phyloP scores from a whole-genome alignment of 2,888 invertebrate genomes.

The Sphaerophoria rueppellii region DNA sequence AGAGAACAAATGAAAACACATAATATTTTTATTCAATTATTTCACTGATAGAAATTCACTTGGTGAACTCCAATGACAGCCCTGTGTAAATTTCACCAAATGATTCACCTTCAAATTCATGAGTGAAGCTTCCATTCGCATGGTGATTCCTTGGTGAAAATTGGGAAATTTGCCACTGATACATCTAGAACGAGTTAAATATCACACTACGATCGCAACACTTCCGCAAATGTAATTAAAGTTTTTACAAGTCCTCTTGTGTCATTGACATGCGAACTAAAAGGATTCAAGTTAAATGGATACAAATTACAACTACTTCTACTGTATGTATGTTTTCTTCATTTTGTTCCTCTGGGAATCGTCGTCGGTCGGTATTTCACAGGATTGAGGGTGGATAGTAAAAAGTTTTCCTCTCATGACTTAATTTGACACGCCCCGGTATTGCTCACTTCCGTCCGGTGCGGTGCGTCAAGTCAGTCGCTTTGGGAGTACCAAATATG shows the following conservation, averaged over 20 bases:
- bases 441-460: constrained; percentile 67
- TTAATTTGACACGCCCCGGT: constrained; percentile 69
- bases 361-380: neutral
- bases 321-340: neutral
- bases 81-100: too few relatives aligned
- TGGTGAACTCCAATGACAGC: too few relatives aligned
- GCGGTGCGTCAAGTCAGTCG: neutral
- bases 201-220: constrained; percentile 68
- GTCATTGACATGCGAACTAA: constrained; percentile 71
- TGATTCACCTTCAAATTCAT: too few relatives aligned
- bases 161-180: neutral
- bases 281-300: constrained; percentile 39
- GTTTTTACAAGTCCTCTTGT: constrained; percentile 72
- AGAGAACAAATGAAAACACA: too few relatives aligned
- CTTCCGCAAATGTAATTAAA: constrained; percentile 73
- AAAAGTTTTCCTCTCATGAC: constrained; percentile 60
- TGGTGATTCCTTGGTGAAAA: too few relatives aligned
- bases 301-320: neutral
- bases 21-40: too few relatives aligned
- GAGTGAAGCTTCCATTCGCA: too few relatives aligned
- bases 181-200: constrained; percentile 51
- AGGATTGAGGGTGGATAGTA: constrained; percentile 29
- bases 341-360: constrained; percentile 4
- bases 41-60: too few relatives aligned
- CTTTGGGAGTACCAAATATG: constrained; percentile 48